Conservation (phyloP, 2,888 invertebrate genomes). For the Caenorhabditis sp. region DNA sequence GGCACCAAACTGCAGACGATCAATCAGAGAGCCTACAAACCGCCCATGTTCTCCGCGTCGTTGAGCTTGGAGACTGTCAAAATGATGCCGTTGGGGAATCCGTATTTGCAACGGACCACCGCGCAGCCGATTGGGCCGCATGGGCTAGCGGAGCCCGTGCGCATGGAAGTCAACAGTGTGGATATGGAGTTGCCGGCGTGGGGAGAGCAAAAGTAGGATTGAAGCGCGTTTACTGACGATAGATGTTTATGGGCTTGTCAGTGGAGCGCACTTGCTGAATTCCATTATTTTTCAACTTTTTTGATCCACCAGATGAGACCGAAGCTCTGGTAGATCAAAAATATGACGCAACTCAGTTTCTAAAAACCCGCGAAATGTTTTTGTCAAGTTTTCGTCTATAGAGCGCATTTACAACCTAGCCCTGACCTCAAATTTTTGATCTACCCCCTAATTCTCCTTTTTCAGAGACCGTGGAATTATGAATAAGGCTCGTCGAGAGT, state of each 20-base stretch:
- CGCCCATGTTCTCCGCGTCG: constrained; percentile 44
- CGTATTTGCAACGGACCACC: constrained; percentile 34
- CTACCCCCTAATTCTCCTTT: no score
- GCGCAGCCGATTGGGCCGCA: constrained; percentile 37
- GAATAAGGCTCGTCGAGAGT: constrained; percentile 44
- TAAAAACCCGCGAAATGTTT: no score
- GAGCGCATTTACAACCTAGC: neutral
- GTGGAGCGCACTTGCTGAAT: neutral
- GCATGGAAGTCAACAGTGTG: constrained; percentile 15
- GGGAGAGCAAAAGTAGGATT: constrained; percentile 21
- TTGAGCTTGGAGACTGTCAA: constrained; percentile 19
- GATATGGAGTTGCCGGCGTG: constrained; percentile 51
- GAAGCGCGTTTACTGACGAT: neutral
- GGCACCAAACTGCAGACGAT: constrained; percentile 28
- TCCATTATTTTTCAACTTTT: no score
- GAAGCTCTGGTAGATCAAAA: no score
- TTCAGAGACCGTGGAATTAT: constrained; percentile 50
- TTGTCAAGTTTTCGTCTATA: no score
- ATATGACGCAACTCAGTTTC: no score
- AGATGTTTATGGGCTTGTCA: neutral
- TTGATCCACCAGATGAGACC: no score
- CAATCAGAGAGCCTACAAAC: constrained; percentile 39
- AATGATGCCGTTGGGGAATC: constrained; percentile 21
- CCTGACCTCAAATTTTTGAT: neutral
- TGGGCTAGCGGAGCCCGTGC: constrained; percentile 28